Base-by-base conservation (phyloP, 1,140 invertebrate genomes). In the Agrilus planipennis region DNA sequence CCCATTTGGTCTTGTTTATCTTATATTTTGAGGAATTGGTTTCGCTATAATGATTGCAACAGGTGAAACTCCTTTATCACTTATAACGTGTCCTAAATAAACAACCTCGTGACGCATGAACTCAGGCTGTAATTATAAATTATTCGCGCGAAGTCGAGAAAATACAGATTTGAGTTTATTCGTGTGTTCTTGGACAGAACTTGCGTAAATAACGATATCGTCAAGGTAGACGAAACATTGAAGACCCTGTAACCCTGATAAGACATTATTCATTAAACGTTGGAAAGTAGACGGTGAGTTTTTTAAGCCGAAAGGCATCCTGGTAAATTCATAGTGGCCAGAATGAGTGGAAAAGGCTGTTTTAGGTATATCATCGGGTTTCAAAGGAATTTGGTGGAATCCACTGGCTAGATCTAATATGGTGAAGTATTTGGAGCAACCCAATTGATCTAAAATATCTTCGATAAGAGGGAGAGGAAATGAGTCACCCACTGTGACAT, bases 391-490 rank as follows among this genome's bases (percentile, higher is more conserved):
- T 51, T 75, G 52, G 22, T 55, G 50, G 29, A 63, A 70, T 1
- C 62, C 68, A 9, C 46, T 57, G 0, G 50, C 48, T 11, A 70
- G 39, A 51, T 75, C 70, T 2, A 73, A 39, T 1, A 58, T 57
- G 2, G 55, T 51, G 42, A 71, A 72, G 40, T 58, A 64, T 41
- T 54, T 50, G 5, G 53, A 45, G 3, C 55, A 51, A 4, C 55
- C 54, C 40, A 74, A 40, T 22, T 51, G 41, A 43, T 66, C 53
- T 14, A 72, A 45, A 11, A 58, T 54, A 5, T 66, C 58, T 14
- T 59, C 54, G 10, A 72, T 67, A 11, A 61, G 53, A 2, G 69
- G 72, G 9, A 77, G 46, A 3, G 71, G 69, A 51, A 65, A 75
- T 17, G 34, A 44, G 36, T 59, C 55, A 6, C 35, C 44, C 2